These are phyloP conservation scores for Myopa tessellatipennis DNA, from an alignment of 2,888 invertebrate species.

Conservation along the genomic window DNA sequence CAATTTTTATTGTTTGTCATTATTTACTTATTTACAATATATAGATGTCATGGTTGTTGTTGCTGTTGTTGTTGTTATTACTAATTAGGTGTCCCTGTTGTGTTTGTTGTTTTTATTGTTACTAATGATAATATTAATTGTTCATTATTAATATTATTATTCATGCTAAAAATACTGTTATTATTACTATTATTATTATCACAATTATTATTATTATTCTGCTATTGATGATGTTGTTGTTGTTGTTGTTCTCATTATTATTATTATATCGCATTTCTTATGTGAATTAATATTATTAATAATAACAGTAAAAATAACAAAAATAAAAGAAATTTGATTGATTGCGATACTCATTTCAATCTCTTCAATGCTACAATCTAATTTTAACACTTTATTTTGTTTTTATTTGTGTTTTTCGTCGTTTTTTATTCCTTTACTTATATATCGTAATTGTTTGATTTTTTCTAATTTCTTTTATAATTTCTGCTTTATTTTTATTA, in stretches of 20 bases:
- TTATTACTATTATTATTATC: constrained; percentile 5
- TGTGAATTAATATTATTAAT: neutral
- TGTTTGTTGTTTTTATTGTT: neutral
- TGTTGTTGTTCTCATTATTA: neutral
- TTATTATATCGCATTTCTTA: neutral
- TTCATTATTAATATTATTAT: constrained; percentile 6
- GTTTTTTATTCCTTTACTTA: neutral
- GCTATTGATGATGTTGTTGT: neutral
- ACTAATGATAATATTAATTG: neutral
- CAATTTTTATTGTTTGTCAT: constrained; percentile 21
- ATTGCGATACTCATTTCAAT: too few species aligned
- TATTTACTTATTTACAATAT: neutral
- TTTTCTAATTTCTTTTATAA: neutral
- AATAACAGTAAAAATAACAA: neutral
- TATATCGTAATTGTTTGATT: neutral
- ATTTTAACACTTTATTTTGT: constrained; percentile 6
- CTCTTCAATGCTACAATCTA: too few species aligned
- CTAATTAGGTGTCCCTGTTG: neutral
- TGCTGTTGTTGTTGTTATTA: constrained; percentile 11
- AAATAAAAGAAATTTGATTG: too few species aligned
- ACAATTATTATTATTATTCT: neutral
- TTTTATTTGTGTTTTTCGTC: neutral
- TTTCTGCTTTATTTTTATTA: neutral
- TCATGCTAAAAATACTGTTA: neutral
- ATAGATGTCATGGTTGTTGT: too few species aligned